A percentile compares a stretch with the other conserved stretches of the same genome.
Evolutionary conservation across 2,797 vertebrate genomes (phyloP).

Genomic region (Australoheros facetus): DNA sequence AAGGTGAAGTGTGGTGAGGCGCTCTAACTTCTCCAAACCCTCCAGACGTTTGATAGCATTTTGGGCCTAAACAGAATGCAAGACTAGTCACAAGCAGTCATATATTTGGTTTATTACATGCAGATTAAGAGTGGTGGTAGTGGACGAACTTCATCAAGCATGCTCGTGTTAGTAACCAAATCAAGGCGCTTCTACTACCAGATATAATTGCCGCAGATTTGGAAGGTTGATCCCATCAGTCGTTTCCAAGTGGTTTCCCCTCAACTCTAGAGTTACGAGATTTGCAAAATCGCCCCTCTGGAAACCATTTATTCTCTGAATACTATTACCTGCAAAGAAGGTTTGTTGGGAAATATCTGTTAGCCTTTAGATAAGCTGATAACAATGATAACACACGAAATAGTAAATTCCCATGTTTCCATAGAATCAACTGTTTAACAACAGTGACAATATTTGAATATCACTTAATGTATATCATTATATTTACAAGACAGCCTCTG

Average conservation of each 20-base stretch:
- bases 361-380: neutral
- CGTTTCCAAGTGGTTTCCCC: conserved; percentile 85
- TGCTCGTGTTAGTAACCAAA: conserved; percentile 65
- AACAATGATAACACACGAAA: neutral
- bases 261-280: conserved; percentile 88
- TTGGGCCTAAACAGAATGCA: conserved; percentile 81
- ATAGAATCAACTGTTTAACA: neutral
- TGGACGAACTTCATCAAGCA: neutral
- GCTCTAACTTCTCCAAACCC: conserved; percentile 82
- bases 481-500: neutral
- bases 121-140: neutral
- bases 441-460: neutral
- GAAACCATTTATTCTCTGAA: conserved; percentile 78
- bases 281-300: conserved; percentile 78
- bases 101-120: neutral
- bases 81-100: neutral
- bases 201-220: conserved; percentile 85
- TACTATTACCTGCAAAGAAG: conserved; percentile 84
- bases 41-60: conserved; percentile 85
- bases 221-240: conserved; percentile 87
- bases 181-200: conserved; percentile 79
- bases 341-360: neutral
- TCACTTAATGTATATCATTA: neutral
- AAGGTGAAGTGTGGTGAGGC: conserved; percentile 87
- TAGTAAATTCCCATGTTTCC: neutral